These are phyloP conservation scores for Varanus komodoensis DNA, from an alignment of 2,113 vertebrate species.

Conservation along the genomic window DNA sequence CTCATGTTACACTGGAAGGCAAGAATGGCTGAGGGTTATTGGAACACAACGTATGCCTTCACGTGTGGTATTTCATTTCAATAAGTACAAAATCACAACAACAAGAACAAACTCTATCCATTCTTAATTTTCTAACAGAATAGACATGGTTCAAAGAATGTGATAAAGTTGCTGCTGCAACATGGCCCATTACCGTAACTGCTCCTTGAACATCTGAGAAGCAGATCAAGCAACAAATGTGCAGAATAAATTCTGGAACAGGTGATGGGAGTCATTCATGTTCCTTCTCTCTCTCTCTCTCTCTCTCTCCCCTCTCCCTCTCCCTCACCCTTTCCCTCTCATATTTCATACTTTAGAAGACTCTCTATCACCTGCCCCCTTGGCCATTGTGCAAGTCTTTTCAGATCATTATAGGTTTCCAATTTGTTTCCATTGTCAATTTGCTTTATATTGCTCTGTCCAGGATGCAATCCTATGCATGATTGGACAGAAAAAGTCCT, in stretches of 20 bases:
- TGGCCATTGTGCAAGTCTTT: not conserved
- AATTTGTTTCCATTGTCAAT: not conserved
- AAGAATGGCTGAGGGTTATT: too few species aligned
- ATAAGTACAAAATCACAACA: not conserved
- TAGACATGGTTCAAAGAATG: not conserved
- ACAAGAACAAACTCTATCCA: not conserved
- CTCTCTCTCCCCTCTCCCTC: too few species aligned
- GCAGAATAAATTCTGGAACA: not conserved
- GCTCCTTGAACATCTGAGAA: not conserved
- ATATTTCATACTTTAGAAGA: not conserved
- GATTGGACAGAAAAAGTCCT: too few species aligned
- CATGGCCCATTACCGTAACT: too few species aligned
- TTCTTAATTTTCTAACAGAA: not conserved
- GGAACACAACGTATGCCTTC: too few species aligned
- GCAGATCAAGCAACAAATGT: not conserved
- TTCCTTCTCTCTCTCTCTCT: not conserved
- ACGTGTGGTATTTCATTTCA: too few species aligned
- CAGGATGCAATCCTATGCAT: too few species aligned
- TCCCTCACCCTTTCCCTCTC: too few species aligned
- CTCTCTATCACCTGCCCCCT: not conserved
- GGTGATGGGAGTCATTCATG: not conserved
- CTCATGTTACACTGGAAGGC: too few species aligned
- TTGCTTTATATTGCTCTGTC: not conserved
- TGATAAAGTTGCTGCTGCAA: not conserved
- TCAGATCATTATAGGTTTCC: not conserved